Conservation (phyloP, 1,140 invertebrate species). For the Drosophila kikkawai region DNA sequence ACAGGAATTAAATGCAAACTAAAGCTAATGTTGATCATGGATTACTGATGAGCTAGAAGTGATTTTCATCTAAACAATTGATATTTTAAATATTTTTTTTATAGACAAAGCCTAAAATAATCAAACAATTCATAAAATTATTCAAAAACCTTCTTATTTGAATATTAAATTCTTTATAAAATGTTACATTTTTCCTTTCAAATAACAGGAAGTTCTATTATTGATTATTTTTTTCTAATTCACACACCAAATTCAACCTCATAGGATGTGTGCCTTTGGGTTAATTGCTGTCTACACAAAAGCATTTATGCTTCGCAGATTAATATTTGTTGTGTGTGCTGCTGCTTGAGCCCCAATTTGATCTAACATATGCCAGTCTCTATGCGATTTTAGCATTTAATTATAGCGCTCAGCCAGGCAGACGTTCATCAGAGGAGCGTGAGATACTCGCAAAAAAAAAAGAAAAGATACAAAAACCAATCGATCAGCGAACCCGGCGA, state of each 20-base stretch:
- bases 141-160: no score
- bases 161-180: no score
- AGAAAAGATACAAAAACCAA: constrained; percentile 39
- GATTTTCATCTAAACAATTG: no score
- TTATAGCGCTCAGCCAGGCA: constrained; percentile 50
- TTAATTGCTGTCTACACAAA: constrained; percentile 35
- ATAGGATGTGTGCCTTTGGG: constrained; percentile 7
- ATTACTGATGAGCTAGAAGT: no score
- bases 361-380: constrained; percentile 51
- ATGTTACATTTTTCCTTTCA: background rate
- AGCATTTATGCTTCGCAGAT: constrained; percentile 35
- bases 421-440: constrained; percentile 45
- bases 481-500: constrained; percentile 48
- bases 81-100: no score
- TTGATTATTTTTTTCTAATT: background rate
- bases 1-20: no score
- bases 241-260: constrained; percentile 2
- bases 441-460: constrained; percentile 37
- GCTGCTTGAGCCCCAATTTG: constrained; percentile 8
- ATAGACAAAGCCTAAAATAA: no score
- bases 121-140: no score
- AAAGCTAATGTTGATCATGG: no score
- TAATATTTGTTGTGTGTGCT: constrained; percentile 24
- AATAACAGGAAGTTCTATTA: constrained; percentile 18
- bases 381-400: constrained; percentile 60